Base-by-base conservation (phyloP, 2,113 vertebrate species). In the Phaethon lepturus region DNA sequence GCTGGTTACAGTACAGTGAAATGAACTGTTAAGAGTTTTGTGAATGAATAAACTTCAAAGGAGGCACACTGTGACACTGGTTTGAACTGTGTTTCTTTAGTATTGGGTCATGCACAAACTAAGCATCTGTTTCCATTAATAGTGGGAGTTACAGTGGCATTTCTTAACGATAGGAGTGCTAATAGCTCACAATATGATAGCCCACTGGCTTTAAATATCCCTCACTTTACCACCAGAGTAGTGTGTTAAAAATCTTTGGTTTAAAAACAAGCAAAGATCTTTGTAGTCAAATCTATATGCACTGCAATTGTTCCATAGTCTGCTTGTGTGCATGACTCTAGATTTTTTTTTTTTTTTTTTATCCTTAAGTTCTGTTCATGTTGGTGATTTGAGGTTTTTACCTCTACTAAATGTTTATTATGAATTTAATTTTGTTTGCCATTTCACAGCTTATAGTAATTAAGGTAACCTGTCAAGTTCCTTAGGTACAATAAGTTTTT, bases 21-120 rank as follows among this genome's bases (percentile, higher is more conserved):
- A 45, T 84, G 75, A 96, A 77, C 89, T 95, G 42, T 86, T 83
- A 67, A 73, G 44, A 56, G 79, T 74, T 95, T 91, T 86, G 86
- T 97, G 95, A 96, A 95, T 96, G 86, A 97, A 71, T 95, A 94
- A 96, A 87, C 91, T 91, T 87, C 68, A 94, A 58, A 95, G 55
- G 56, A 86, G 50, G 68, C 42, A 64, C 20, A 10, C 45, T n/a
- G 50, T 60, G 47, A 45, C 67, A n/a, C 82, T 83, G 17, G 9
- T 59, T 91, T 86, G 50, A 95, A 69, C 38, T n/a, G 58, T 44
- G 53, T 47, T 90, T 56, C 35, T 86, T 76, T 50, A 22, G 38
- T 50, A 60, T 13, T 72, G 38, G 69, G 33, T 83, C 75, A 77
- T 25, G 22, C 33, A 58, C 47, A 89, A 91, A 80, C 11, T 53